phyloP scores from a whole-genome alignment of 1,140 invertebrate species.

The Heliothis subflexa region DNA sequence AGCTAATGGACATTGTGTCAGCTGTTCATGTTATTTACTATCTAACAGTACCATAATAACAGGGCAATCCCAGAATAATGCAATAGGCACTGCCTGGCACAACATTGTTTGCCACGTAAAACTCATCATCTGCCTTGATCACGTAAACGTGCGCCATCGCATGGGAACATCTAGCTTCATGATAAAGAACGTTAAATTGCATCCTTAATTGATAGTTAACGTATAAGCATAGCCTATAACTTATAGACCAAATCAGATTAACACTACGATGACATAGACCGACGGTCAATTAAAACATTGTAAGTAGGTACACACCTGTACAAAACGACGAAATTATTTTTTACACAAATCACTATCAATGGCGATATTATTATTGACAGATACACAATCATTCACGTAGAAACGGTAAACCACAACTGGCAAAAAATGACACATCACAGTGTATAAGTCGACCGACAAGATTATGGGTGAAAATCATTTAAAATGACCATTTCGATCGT shows the following conservation, averaged over 20 bases:
- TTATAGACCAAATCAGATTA: too few species aligned
- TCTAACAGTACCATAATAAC: too few species aligned
- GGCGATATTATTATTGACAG: neutral
- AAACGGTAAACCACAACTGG: slow-evolving; percentile 34
- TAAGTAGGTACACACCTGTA: neutral
- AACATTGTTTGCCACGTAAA: neutral
- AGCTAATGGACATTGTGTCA: slow-evolving; percentile 27
- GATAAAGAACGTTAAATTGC: too few species aligned
- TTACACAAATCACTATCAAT: neutral
- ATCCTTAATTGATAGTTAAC: too few species aligned
- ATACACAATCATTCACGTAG: slow-evolving; percentile 15
- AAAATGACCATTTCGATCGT: too few species aligned
- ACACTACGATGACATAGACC: too few species aligned
- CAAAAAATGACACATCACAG: slow-evolving; percentile 23
- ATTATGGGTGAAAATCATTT: too few species aligned
- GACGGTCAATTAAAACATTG: too few species aligned
- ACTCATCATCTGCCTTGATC: too few species aligned
- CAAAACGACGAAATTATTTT: neutral
- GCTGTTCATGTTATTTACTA: neutral
- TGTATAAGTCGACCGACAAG: slow-evolving; percentile 4
- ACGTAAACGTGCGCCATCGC: too few species aligned
- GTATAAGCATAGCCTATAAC: too few species aligned
- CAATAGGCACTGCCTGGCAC: neutral
- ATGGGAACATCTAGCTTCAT: too few species aligned
- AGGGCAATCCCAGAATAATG: neutral